A percentile compares a stretch with the other conserved stretches of the same genome.
These are phyloP conservation scores for Andrena camellia DNA, from an alignment of 2,888 invertebrate genomes.

Conservation along the genomic window DNA sequence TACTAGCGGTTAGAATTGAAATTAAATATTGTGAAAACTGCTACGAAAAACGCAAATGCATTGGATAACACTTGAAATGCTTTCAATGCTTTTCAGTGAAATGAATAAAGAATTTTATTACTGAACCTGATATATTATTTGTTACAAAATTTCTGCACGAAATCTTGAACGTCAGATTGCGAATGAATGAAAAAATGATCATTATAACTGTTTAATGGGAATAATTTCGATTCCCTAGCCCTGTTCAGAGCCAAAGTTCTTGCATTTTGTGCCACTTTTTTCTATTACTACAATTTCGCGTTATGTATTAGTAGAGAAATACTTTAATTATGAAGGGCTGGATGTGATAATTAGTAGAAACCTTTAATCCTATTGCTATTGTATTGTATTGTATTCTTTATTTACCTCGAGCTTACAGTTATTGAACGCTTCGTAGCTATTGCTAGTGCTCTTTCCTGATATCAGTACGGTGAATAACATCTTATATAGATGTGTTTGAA, in stretches of 20 bases:
- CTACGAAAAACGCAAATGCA: too few species aligned
- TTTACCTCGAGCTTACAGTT: neutral
- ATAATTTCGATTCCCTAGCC: neutral
- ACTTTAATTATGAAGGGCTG: neutral
- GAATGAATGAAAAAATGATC: neutral
- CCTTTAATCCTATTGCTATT: neutral
- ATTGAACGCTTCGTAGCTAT: neutral
- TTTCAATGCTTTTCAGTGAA: too few species aligned
- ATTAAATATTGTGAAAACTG: too few species aligned
- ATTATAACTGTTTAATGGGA: neutral
- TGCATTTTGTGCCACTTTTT: neutral
- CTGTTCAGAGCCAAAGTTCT: neutral
- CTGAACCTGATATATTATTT: neutral
- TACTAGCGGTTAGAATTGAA: too few species aligned
- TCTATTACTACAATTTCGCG: neutral
- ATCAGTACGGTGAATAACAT: neutral
- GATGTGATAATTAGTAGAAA: neutral
- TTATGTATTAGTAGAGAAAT: neutral
- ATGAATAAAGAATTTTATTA: neutral
- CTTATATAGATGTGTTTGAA: slow-evolving; percentile 22
- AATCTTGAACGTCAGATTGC: neutral
- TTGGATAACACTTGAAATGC: too few species aligned
- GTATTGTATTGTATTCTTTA: too few species aligned
- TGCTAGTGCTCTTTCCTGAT: neutral
- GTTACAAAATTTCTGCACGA: neutral